phyloP scores from a whole-genome alignment of 2,888 invertebrate species.

The Polymixis flavicincta region DNA sequence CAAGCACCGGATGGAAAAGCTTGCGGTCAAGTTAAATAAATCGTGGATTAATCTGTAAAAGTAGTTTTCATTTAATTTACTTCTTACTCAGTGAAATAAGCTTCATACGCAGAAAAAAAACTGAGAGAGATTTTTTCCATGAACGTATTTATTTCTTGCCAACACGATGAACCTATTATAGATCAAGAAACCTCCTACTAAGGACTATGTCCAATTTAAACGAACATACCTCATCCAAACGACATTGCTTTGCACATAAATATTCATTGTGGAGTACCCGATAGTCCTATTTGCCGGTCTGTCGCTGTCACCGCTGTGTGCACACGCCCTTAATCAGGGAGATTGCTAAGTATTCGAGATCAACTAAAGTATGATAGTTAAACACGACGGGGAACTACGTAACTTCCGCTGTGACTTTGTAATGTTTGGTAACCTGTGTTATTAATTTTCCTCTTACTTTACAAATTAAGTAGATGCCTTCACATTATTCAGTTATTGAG shows the following conservation, averaged over 20 bases:
- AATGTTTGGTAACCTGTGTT: conserved; percentile 34
- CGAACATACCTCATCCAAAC: conserved; percentile 73
- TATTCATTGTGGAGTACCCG: conserved; percentile 81
- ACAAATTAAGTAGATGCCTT: not conserved
- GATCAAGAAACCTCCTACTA: conserved; percentile 34
- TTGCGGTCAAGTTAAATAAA: conserved; percentile 41
- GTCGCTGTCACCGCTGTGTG: conserved; percentile 75
- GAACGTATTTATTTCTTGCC: not conserved
- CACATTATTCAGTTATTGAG: not conserved
- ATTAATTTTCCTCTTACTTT: not conserved
- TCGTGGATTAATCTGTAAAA: conserved; percentile 23
- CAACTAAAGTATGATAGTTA: conserved; percentile 83
- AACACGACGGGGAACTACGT: conserved; percentile 70
- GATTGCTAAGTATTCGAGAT: conserved; percentile 84
- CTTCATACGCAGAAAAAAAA: not conserved
- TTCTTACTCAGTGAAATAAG: conserved; percentile 3
- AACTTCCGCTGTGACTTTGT: conserved; percentile 71
- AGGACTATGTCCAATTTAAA: conserved; percentile 65
- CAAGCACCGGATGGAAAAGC: conserved; percentile 15
- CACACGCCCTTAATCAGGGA: conserved; percentile 83
- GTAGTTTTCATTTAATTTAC: conserved; percentile 22
- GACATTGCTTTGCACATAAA: conserved; percentile 79
- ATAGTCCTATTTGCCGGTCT: conserved; percentile 86
- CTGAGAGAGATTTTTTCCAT: not conserved
- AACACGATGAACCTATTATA: not conserved